These are phyloP conservation scores for Sphinx pinastri DNA, from an alignment of 2,888 invertebrate species.

Conservation along the genomic window DNA sequence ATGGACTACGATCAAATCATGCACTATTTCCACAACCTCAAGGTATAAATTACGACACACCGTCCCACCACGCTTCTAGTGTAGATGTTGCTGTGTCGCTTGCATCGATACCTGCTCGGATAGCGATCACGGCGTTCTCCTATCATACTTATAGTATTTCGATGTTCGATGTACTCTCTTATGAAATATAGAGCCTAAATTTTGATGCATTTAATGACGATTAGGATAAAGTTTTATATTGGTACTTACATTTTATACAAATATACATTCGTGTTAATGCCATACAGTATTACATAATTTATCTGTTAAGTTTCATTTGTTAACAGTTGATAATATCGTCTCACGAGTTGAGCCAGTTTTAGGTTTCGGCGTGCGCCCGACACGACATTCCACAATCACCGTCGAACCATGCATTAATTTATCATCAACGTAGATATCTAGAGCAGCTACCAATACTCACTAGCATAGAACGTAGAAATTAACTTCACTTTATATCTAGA, in stretches of 20 bases:
- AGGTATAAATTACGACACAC: constrained; percentile 86
- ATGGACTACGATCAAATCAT: constrained; percentile 99
- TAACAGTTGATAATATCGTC: constrained; percentile 49
- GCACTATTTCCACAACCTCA: constrained; percentile 99
- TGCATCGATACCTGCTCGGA: constrained; percentile 56
- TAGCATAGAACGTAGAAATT: constrained; percentile 65
- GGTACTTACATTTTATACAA: constrained; percentile 74
- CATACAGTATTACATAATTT: constrained; percentile 74
- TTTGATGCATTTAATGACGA: constrained; percentile 77
- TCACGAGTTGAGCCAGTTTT: constrained; percentile 55
- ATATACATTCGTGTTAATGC: constrained; percentile 64
- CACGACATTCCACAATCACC: constrained; percentile 61
- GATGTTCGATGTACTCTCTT: constrained; percentile 72
- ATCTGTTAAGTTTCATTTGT: constrained; percentile 56
- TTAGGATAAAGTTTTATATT: constrained; percentile 77
- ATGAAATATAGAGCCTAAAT: constrained; percentile 78
- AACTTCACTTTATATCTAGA: constrained; percentile 56
- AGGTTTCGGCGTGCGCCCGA: constrained; percentile 50
- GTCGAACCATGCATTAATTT: constrained; percentile 58
- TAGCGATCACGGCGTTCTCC: constrained; percentile 52
- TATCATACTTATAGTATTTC: constrained; percentile 59
- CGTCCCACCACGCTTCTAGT: constrained; percentile 77
- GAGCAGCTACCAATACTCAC: constrained; percentile 63
- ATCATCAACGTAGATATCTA: constrained; percentile 68
- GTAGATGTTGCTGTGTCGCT: constrained; percentile 77